These are phyloP conservation scores for Candoia aspera DNA, from an alignment of 2,113 vertebrate genomes.

Conservation along the genomic window DNA sequence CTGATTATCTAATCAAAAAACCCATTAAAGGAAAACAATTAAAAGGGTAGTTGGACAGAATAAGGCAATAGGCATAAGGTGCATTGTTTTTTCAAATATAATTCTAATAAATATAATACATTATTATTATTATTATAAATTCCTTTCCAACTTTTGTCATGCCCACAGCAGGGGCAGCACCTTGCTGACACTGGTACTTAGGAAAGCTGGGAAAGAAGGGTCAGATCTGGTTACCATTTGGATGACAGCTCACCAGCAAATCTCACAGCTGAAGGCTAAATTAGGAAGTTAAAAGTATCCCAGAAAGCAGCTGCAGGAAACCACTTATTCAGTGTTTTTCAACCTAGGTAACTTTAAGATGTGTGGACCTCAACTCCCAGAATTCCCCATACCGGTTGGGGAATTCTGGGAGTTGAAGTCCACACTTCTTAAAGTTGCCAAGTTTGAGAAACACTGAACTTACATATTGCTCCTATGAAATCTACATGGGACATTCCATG, in stretches of 20 bases:
- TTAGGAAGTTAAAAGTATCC: background rate
- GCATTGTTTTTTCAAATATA: background rate
- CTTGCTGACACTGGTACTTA: background rate
- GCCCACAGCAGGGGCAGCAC: background rate
- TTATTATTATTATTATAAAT: background rate
- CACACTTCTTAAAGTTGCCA: background rate
- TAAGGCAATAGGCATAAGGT: background rate
- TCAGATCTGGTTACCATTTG: background rate
- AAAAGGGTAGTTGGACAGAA: background rate
- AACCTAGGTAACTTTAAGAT: background rate
- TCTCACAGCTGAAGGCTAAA: background rate
- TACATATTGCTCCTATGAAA: background rate
- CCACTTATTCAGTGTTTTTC: background rate
- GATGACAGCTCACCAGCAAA: background rate
- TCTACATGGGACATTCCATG: background rate
- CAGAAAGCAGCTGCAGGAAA: background rate
- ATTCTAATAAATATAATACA: background rate
- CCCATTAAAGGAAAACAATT: background rate
- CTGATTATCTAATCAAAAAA: background rate
- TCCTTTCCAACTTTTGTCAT: background rate
- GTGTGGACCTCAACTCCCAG: background rate
- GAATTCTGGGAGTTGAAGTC: background rate
- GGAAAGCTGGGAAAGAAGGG: background rate
- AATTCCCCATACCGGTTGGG: background rate
- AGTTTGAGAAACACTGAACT: background rate